Conservation (phyloP, 53 echinoderm and acorn worm genomes). For the Arbacia lixula region DNA sequence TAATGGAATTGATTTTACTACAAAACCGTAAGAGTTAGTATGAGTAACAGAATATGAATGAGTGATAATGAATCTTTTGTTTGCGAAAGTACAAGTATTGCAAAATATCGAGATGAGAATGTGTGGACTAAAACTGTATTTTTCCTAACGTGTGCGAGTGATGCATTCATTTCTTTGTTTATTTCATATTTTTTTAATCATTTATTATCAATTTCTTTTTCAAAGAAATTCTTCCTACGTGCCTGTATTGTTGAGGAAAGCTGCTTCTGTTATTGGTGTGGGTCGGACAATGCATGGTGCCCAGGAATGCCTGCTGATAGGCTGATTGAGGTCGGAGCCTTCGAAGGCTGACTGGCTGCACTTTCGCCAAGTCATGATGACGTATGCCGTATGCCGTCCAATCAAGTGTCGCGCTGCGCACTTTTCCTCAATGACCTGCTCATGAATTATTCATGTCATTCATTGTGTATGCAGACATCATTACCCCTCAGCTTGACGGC, state of each 20-base stretch:
- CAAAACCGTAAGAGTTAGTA: slow-evolving; percentile 10
- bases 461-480: slow-evolving; percentile 21
- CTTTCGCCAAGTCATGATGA: slow-evolving; percentile 42
- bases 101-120: slow-evolving; percentile 50
- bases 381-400: slow-evolving; percentile 54
- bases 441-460: slow-evolving; percentile 61
- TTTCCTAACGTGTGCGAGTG: slow-evolving; percentile 60
- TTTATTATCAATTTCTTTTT: too few relatives aligned
- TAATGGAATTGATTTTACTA: slow-evolving; percentile 28
- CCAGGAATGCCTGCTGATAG: slow-evolving; percentile 50
- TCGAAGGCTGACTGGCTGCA: slow-evolving; percentile 35
- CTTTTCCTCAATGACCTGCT: slow-evolving; percentile 43
- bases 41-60: slow-evolving; percentile 38
- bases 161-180: slow-evolving; percentile 41
- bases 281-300: slow-evolving; percentile 55
- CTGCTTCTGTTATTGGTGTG: slow-evolving; percentile 56
- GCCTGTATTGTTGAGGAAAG: too few relatives aligned
- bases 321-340: slow-evolving; percentile 50
- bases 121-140: slow-evolving; percentile 55
- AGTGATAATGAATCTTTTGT: slow-evolving; percentile 39
- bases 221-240: too few relatives aligned
- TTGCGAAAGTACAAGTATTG: slow-evolving; percentile 33
- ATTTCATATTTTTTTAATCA: slow-evolving; percentile 28
- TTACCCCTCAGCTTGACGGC: neutral
- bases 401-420: slow-evolving; percentile 63